These are phyloP conservation scores for Cyrtodaria siliqua DNA, from an alignment of 2,888 invertebrate genomes.

Conservation along the genomic window DNA sequence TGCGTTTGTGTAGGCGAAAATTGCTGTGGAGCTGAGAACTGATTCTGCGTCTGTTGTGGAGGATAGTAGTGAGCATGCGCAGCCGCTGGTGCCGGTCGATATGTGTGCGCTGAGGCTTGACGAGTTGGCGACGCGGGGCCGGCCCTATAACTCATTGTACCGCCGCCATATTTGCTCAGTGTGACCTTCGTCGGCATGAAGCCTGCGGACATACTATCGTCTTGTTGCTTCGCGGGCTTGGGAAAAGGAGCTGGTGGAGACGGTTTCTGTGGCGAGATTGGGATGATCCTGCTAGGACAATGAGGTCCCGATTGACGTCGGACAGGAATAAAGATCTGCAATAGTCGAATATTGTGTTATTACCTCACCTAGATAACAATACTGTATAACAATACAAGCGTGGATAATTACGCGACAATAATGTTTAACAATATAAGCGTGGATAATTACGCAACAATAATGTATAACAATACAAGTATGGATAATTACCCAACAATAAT, in stretches of 20 bases:
- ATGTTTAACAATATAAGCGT: too few relatives aligned
- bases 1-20: background rate
- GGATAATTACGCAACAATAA: too few relatives aligned
- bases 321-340: constrained; percentile 59
- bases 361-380: background rate
- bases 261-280: constrained; percentile 64
- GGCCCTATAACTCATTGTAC: constrained; percentile 73
- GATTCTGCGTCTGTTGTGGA: background rate
- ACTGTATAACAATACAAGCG: background rate
- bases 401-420: too few relatives aligned
- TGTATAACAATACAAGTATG: too few relatives aligned
- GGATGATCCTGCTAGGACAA: constrained; percentile 60
- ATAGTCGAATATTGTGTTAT: background rate
- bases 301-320: constrained; percentile 51
- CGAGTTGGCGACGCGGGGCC: constrained; percentile 38
- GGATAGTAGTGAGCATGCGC: constrained; percentile 8
- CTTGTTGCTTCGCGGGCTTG: constrained; percentile 18
- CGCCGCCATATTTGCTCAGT: constrained; percentile 77
- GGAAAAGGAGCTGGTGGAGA: constrained; percentile 41
- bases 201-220: constrained; percentile 49
- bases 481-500: too few relatives aligned
- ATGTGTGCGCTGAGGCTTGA: constrained; percentile 39
- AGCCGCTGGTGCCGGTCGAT: constrained; percentile 41
- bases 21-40: constrained; percentile 45
- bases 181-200: constrained; percentile 76